phyloP scores from a whole-genome alignment of 2,113 vertebrate genomes.

The Sapayoa aenigma region DNA sequence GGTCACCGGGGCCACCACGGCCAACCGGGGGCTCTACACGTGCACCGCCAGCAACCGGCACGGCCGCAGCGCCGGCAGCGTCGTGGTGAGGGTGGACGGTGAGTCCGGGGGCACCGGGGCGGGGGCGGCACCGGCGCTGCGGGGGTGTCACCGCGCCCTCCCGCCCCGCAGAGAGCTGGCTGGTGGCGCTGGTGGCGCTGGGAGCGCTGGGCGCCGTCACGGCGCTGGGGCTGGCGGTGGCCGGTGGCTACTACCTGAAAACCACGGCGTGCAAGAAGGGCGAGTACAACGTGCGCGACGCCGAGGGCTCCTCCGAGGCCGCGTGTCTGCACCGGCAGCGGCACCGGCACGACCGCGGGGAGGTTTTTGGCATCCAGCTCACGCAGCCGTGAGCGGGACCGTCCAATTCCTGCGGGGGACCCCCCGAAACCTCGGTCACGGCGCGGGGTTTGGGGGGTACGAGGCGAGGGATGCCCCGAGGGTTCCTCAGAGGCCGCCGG shows the following conservation, averaged over 20 bases:
- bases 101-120: not conserved
- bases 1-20: not conserved
- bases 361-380: not conserved
- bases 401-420: accelerated
- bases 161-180: not conserved
- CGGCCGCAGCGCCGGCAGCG: not conserved
- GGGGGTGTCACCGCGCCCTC: accelerated
- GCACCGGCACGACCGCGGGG: not conserved
- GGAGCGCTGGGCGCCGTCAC: not conserved
- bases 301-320: not conserved
- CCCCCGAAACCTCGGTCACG: not conserved
- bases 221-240: not conserved
- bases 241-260: not conserved
- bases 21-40: not conserved
- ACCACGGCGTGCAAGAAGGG: not conserved
- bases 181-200: not conserved
- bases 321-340: not conserved
- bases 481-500: too few relatives aligned
- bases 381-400: not conserved
- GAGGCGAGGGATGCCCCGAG: not conserved
- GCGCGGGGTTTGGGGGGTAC: not conserved
- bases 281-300: slow-evolving; percentile 8
- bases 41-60: slow-evolving; percentile 6
- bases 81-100: not conserved
- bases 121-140: accelerated